phyloP scores from a whole-genome alignment of 2,113 vertebrate genomes.

The Carassius gibelio region DNA sequence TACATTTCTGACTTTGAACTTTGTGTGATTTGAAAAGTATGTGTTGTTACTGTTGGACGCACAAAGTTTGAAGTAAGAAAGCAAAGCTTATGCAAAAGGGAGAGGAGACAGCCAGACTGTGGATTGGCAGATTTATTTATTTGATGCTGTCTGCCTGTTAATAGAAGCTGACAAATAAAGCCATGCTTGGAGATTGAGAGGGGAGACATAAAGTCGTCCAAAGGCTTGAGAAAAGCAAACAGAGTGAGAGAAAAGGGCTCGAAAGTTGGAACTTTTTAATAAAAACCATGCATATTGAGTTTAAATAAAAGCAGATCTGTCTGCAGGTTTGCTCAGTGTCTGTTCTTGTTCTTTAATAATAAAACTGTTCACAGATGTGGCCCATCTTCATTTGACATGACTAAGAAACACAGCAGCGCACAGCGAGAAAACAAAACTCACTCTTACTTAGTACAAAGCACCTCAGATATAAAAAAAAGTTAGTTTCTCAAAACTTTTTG shows the following conservation, averaged over 20 bases:
- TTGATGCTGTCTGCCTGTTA: not conserved
- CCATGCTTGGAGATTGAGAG: not conserved
- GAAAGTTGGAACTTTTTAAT: slow-evolving; percentile 33
- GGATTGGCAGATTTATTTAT: slow-evolving; percentile 32
- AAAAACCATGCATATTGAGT: slow-evolving; percentile 7
- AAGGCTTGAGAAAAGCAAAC: slow-evolving; percentile 68
- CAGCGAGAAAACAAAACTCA: not conserved
- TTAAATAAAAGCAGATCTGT: slow-evolving; percentile 23
- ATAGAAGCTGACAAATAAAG: slow-evolving; percentile 20
- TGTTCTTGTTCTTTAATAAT: slow-evolving; percentile 14
- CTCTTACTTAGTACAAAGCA: not conserved
- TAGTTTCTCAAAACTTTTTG: too few relatives aligned
- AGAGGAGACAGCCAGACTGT: not conserved
- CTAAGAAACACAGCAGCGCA: not conserved
- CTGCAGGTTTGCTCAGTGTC: slow-evolving; percentile 36
- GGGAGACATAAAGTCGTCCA: slow-evolving; percentile 1
- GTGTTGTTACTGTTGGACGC: not conserved
- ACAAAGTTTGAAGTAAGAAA: not conserved
- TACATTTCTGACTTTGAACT: not conserved
- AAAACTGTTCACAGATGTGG: slow-evolving; percentile 26
- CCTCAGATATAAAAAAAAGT: not conserved
- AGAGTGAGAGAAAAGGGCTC: slow-evolving; percentile 28
- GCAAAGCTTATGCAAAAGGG: not conserved
- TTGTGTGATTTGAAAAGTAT: not conserved
- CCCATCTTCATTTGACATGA: slow-evolving; percentile 12